Evolutionary conservation across 2,113 vertebrate species (phyloP), one percentile per base, ranked within the genome.

Genomic region (Sardina pilchardus): DNA sequence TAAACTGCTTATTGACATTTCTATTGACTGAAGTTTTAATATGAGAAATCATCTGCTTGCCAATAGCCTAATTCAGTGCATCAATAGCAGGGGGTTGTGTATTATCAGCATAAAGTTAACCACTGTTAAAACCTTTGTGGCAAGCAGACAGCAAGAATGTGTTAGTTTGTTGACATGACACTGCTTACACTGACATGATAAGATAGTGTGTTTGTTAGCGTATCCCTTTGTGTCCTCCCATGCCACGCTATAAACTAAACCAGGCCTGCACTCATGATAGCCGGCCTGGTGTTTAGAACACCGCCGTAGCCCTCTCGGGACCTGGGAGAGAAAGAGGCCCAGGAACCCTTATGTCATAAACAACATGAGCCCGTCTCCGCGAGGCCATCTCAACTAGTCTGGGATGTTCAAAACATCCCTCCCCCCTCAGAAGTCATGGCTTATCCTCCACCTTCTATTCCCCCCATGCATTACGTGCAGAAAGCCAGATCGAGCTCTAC

Each of bases 401-500:
- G 34, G 71, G 34, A 34, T 17, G 30, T 78, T 7, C 30, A 78
- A 19, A 36, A 78, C 71, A 78, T 24, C 26, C 30, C 63, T 8
- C 1, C 21, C 56, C 26, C 63, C 10, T 71, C 34, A 10, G n/a
- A 14, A 71, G 26, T 3, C 0, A 16, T 36, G 4, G 71, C 30
- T 4, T 34, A 17, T n/a, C 30, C 12, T 36, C 10, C 39, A 44
- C 10, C 6, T 36, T 4, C 17, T n/a, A 36, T 10, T 67, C 9
- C 8, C 34, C 16, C 1, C 84, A 71, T 85, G 84, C 39, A 36
- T 90, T 91, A 90, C 92, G 63, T 89, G 91, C 88, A 0, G 34
- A 14, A 14, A 12, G 4, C 19, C 53, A 24, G 53, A 14, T 42
- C 39, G 12, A 10, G 30, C 12, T 16, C 71, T 3, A 34, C 67